Evolutionary conservation across 1,140 invertebrate species (phyloP).

Genomic region (Lordiphosa clarofinis): DNA sequence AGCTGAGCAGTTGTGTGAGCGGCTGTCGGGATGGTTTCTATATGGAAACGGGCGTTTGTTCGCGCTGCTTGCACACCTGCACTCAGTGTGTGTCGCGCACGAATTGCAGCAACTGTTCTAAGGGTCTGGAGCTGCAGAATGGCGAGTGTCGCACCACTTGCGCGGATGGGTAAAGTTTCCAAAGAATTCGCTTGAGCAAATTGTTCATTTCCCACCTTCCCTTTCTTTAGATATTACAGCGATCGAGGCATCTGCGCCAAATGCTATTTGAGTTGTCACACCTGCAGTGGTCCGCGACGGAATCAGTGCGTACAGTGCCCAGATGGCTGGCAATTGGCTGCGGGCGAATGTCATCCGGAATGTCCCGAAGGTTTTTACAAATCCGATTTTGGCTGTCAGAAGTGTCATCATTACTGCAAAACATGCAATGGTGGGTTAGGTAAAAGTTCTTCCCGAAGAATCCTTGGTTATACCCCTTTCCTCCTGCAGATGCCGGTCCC

Average conservation of each 20-base stretch:
- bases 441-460: not conserved
- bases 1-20: slow-evolving; percentile 85
- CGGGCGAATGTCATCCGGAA: slow-evolving; percentile 89
- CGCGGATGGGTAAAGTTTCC: slow-evolving; percentile 81
- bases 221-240: slow-evolving; percentile 86
- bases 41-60: slow-evolving; percentile 85
- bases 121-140: slow-evolving; percentile 87
- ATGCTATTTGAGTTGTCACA: slow-evolving; percentile 91
- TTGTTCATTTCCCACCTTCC: not conserved
- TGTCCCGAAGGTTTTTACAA: slow-evolving; percentile 92
- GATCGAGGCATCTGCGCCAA: slow-evolving; percentile 89
- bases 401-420: slow-evolving; percentile 91
- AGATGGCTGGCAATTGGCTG: slow-evolving; percentile 86
- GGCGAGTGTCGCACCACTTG: slow-evolving; percentile 89
- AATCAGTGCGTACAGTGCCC: slow-evolving; percentile 92
- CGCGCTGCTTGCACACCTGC: slow-evolving; percentile 89
- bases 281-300: slow-evolving; percentile 88
- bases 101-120: slow-evolving; percentile 88
- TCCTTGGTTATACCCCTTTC: no score
- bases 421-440: slow-evolving; percentile 85
- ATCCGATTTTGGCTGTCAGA: slow-evolving; percentile 88
- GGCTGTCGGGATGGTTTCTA: slow-evolving; percentile 87
- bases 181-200: no score
- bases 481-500: slow-evolving; percentile 83
- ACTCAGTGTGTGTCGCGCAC: slow-evolving; percentile 86